Evolutionary conservation across 2,113 vertebrate species (phyloP).

Genomic region (Macrotis lagotis): DNA sequence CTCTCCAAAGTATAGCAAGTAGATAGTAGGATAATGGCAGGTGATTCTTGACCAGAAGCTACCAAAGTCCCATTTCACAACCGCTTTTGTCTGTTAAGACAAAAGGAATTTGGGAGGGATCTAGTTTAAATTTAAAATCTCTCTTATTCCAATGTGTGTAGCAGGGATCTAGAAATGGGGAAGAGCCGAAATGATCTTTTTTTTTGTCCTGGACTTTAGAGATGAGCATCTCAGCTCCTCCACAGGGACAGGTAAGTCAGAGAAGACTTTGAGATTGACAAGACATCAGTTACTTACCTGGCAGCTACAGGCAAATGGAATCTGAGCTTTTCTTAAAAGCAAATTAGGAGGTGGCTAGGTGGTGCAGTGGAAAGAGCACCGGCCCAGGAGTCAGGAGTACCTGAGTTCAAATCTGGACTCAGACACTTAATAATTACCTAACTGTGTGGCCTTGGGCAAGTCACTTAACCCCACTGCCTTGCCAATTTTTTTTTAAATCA

Average conservation of each 20-base stretch:
- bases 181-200: not conserved
- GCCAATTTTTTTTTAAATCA: constrained; percentile 8
- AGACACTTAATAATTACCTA: too few species aligned
- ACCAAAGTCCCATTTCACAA: not conserved
- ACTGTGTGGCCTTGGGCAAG: too few species aligned
- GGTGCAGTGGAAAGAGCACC: too few species aligned
- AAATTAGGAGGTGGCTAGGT: too few species aligned
- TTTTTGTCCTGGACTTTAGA: constrained; percentile 2
- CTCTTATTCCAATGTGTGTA: not conserved
- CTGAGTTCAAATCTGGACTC: too few species aligned
- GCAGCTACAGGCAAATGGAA: constrained; percentile 11
- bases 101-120: not conserved
- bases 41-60: not conserved
- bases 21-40: constrained; percentile 14
- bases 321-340: not conserved
- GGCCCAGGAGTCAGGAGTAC: too few species aligned
- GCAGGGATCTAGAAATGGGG: not conserved
- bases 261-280: not conserved
- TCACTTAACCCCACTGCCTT: too few species aligned
- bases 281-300: not conserved
- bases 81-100: not conserved
- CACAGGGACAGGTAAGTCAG: not conserved
- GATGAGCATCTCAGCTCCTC: not conserved
- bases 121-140: not conserved
- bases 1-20: constrained; percentile 37